Evolutionary conservation across 2,113 vertebrate species (phyloP).

Genomic region (Chloebia gouldiae): DNA sequence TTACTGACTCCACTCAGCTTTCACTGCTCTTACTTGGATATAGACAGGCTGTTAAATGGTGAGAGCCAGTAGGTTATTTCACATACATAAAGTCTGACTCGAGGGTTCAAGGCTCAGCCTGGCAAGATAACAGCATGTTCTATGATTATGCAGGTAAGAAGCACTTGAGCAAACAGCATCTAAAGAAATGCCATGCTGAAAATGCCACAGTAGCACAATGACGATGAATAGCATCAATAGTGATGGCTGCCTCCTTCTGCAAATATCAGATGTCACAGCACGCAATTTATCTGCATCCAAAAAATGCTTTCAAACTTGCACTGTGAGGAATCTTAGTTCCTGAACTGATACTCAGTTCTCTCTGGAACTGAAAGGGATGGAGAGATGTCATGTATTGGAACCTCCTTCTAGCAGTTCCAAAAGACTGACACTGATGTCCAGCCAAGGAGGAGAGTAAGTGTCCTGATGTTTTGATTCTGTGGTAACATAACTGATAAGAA

Average conservation of each 20-base stretch:
- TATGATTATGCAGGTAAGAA: not conserved
- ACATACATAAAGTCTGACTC: not conserved
- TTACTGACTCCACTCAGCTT: not conserved
- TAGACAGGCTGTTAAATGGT: not conserved
- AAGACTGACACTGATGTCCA: not conserved
- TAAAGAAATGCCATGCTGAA: not conserved
- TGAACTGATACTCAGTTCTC: not conserved
- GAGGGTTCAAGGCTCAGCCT: not conserved
- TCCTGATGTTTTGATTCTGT: not conserved
- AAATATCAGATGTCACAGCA: not conserved
- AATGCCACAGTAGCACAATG: not conserved
- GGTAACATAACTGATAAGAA: not conserved
- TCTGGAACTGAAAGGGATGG: not conserved
- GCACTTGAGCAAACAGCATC: not conserved
- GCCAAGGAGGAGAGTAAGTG: not conserved
- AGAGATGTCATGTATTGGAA: not conserved
- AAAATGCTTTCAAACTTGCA: not conserved
- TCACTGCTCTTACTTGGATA: not conserved
- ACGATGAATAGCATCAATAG: not conserved
- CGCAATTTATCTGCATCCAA: not conserved
- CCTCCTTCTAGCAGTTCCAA: not conserved
- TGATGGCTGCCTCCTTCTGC: not conserved
- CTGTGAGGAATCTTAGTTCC: not conserved
- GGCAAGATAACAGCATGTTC: not conserved
- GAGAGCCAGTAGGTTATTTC: not conserved